Evolutionary conservation across 2,113 vertebrate species (phyloP), one percentile per base, ranked within the genome.

Genomic region (Halichoerus grypus): DNA sequence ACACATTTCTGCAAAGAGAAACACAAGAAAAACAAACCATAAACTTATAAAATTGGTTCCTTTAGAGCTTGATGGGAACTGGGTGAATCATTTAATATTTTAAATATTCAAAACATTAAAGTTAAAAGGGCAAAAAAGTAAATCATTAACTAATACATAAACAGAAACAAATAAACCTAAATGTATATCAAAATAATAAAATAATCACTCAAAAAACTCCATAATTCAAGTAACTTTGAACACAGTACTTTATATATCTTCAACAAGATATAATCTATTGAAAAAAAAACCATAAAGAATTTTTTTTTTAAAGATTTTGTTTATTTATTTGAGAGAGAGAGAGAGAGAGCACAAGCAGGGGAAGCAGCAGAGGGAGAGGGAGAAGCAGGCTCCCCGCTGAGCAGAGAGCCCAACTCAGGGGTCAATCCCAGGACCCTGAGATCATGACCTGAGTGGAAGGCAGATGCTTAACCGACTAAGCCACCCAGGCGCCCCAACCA

Each of bases 21-120:
- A 91, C 63, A 83, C 39, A 49, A 22, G 51, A 88, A 77, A 13
- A 86, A 85, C 84, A 93, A 95, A 85, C 18, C 13, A 80, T 46
- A 63, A 76, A 82, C 49, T 81, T 81, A 81, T 5, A 76, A 86
- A 95, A 86, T 51, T 85, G 16, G 8, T 76, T 87, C 13, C 33
- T 55, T 81, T 91, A 76, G 57, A 63, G 16, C 57, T 67, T 72
- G 22, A 46, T 93, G n/a, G 57, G 13, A 90, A 81, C 26, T 67
- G 46, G 46, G 49, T 18, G 42, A 85, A 26, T 8, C 57, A 51
- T 80, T 31, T 71, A 77, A 42, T 84, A 61, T 95, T 95, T 95
- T 95, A 71, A 95, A 85, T 59, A 81, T 67, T 67, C 33, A 81
- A 89, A 90, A 74, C 71, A 67, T 51, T 59, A 88, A 74, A 86